Evolutionary conservation across 1,140 invertebrate species (phyloP), one percentile per base, ranked within the genome.

Genomic region (Brachionus sp.): DNA sequence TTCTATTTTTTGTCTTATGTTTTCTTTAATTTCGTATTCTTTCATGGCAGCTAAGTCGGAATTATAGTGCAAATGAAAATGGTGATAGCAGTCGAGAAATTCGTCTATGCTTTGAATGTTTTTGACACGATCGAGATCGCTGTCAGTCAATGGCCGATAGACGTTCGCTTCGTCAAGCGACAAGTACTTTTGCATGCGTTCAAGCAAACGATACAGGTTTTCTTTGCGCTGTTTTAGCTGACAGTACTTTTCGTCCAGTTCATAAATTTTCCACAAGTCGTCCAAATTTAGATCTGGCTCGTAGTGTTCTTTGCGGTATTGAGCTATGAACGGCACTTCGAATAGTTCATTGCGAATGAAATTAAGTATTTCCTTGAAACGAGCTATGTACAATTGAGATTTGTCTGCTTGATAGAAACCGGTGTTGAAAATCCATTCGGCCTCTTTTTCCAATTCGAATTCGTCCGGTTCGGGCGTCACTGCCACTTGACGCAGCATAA

Each of bases 251-350:
- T 94, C 95, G 90, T 98, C 97, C 87, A 92, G 96, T 85, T 95
- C 94, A 88, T 97, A 99, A 1, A 99, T 93, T 87, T 94, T 95
- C 97, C 97, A 99, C 1, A 99, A 89, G 87, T 98, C 97, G 86
- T 95, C 95, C 23, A 98, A 95, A 82, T 93, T 95, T 9, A 99
- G 88, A 86, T 98, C 95, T 0, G 95, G 95, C 86, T 95, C 92
- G 0, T 98, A 95, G 87, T 98, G 97, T 88, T 99, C 98, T 89
- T 99, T 99, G 29, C 97, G 91, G 86, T 99, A 99, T 88, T 98
- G 98, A 0, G 96, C 95, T 85, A 99, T 99, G 86, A 99, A 99
- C 0, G 97, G 96, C 29, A 98, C 96, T 88, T 91, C 85, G 39
- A 86, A 86, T 6, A 80, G 23, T 4, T 85, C 53, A 7, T 84